Conservation (phyloP, 1,140 invertebrate genomes). For the Drosophila rhopaloa region DNA sequence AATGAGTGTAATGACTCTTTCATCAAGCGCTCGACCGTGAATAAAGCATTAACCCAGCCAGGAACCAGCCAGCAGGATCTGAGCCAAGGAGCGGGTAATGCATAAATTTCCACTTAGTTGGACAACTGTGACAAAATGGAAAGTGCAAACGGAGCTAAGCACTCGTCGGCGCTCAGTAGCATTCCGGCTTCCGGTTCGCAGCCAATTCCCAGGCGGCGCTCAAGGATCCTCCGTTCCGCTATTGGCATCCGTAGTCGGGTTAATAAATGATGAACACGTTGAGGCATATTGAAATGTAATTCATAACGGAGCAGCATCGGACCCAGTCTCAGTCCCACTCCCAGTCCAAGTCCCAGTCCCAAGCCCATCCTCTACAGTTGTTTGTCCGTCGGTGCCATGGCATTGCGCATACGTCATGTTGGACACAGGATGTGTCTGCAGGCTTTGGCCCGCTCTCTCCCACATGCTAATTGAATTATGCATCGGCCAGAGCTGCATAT, state of each 20-base stretch:
- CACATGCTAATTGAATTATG: conserved; percentile 58
- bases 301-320: conserved; percentile 64
- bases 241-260: conserved; percentile 55
- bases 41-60: conserved; percentile 69
- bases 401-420: conserved; percentile 48
- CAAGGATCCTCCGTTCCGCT: conserved; percentile 52
- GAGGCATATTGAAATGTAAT: conserved; percentile 82
- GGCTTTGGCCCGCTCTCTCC: conserved; percentile 7
- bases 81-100: conserved; percentile 25
- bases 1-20: conserved; percentile 81
- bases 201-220: conserved; percentile 32
- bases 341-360: not conserved
- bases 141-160: conserved; percentile 72
- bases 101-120: conserved; percentile 82
- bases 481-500: conserved; percentile 31
- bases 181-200: conserved; percentile 60
- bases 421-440: conserved; percentile 39
- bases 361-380: not conserved
- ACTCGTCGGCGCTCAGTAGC: conserved; percentile 53
- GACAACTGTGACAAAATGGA: conserved; percentile 81
- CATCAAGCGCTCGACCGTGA: conserved; percentile 71
- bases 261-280: conserved; percentile 80
- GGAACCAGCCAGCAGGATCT: conserved; percentile 2
- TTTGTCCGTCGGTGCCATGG: not conserved
- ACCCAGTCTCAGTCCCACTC: conserved; percentile 1